These are phyloP conservation scores for Ceuthmochares aereus DNA, from an alignment of 2,113 vertebrate genomes.

Conservation along the genomic window DNA sequence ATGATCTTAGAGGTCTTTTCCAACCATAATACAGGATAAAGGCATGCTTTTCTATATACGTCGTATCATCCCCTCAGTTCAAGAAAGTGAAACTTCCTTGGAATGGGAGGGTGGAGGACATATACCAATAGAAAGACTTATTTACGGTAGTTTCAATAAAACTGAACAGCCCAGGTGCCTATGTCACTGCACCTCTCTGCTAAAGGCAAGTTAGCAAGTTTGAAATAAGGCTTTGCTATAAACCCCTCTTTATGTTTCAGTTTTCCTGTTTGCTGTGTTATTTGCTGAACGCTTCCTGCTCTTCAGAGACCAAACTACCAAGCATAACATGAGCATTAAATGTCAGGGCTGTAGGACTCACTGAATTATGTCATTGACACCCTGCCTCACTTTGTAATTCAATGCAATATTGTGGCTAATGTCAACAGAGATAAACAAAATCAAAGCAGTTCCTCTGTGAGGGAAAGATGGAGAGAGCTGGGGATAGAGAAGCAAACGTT, in stretches of 20 bases:
- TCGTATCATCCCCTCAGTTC: neutral
- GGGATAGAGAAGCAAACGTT: neutral
- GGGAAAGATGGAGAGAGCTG: neutral
- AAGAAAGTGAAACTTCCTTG: neutral
- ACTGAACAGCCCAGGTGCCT: neutral
- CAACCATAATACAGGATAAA: neutral
- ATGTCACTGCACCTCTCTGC: neutral
- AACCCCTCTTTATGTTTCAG: neutral
- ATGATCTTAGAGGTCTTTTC: no score
- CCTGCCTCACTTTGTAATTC: conserved; percentile 3
- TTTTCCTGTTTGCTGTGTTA: neutral
- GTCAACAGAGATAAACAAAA: neutral
- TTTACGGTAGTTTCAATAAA: neutral
- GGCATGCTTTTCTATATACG: neutral
- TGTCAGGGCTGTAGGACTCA: neutral
- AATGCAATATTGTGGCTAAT: neutral
- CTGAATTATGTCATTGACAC: neutral
- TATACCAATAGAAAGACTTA: neutral
- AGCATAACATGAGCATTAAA: neutral
- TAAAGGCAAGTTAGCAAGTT: neutral
- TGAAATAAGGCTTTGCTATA: neutral
- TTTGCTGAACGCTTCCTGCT: conserved; percentile 13
- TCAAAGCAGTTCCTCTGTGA: neutral
- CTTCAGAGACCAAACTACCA: neutral
- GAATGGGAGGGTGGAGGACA: neutral